These are phyloP conservation scores for Drosophila santomea DNA, from an alignment of 1,140 invertebrate species.

Conservation along the genomic window DNA sequence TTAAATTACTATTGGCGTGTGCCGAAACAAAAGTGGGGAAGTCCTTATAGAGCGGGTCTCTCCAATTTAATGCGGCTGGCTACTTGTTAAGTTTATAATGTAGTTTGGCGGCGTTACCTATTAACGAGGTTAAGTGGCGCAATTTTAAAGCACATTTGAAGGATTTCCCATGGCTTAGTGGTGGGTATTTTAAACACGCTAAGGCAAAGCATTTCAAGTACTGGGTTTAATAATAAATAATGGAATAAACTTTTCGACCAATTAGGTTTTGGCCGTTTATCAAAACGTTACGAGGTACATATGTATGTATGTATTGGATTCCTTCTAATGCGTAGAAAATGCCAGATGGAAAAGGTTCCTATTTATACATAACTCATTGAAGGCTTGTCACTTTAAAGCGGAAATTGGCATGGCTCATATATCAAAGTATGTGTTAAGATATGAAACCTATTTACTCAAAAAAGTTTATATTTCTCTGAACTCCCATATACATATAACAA, in stretches of 20 bases:
- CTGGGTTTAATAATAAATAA: no score
- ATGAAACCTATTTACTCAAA: no score
- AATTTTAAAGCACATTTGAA: background rate
- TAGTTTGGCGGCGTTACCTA: background rate
- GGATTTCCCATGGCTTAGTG: background rate
- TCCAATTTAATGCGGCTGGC: conserved; percentile 27
- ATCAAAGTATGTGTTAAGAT: background rate
- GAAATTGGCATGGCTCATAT: conserved; percentile 12
- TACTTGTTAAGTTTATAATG: conserved; percentile 28
- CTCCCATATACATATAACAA: no score
- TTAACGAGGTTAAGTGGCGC: background rate
- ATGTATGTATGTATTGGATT: background rate
- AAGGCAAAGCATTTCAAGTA: no score
- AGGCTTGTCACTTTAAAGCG: conserved; percentile 14
- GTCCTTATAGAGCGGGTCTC: conserved; percentile 8
- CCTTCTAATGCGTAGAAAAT: background rate
- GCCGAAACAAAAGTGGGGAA: conserved; percentile 15
- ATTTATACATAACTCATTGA: background rate
- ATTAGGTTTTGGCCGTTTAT: no score
- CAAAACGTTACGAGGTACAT: no score
- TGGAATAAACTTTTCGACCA: no score
- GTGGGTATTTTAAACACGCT: no score
- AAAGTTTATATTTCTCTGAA: no score
- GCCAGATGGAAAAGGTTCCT: background rate
- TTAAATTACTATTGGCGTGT: conserved; percentile 32